Conservation (phyloP, 2,888 invertebrate species). For the Nasonovia ribisnigri region DNA sequence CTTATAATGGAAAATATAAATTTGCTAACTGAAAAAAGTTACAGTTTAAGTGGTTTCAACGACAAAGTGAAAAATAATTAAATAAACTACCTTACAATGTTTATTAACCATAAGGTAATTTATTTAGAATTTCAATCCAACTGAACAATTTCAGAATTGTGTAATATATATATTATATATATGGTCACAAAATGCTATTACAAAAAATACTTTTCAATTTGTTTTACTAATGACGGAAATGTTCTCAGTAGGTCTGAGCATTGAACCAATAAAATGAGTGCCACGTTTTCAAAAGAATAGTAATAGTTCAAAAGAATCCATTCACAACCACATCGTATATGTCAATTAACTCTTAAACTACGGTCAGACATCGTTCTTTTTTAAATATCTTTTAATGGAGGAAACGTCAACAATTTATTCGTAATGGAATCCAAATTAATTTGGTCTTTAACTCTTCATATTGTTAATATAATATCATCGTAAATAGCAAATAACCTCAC, state of each 20-base stretch:
- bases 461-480: too few relatives aligned
- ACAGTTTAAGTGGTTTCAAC: background rate
- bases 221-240: conserved; percentile 37
- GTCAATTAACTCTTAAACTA: conserved; percentile 30
- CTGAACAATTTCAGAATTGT: conserved; percentile 6
- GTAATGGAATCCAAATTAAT: background rate
- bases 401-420: background rate
- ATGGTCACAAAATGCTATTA: background rate
- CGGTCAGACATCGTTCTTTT: background rate
- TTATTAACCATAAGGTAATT: background rate
- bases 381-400: background rate
- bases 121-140: background rate
- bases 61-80: background rate
- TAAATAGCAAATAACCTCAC: too few relatives aligned
- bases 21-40: background rate
- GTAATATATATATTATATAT: background rate
- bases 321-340: conserved; percentile 27
- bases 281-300: conserved; percentile 27
- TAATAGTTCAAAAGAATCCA: conserved; percentile 30
- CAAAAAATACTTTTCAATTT: conserved; percentile 27
- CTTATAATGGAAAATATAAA: background rate
- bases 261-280: conserved; percentile 34
- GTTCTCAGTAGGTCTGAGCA: conserved; percentile 10
- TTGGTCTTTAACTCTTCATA: background rate
- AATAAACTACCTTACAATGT: background rate